A percentile compares a stretch with the other conserved stretches of the same genome.
Conservation (phyloP, 2,113 vertebrate species). For the Terrapene triunguis region DNA sequence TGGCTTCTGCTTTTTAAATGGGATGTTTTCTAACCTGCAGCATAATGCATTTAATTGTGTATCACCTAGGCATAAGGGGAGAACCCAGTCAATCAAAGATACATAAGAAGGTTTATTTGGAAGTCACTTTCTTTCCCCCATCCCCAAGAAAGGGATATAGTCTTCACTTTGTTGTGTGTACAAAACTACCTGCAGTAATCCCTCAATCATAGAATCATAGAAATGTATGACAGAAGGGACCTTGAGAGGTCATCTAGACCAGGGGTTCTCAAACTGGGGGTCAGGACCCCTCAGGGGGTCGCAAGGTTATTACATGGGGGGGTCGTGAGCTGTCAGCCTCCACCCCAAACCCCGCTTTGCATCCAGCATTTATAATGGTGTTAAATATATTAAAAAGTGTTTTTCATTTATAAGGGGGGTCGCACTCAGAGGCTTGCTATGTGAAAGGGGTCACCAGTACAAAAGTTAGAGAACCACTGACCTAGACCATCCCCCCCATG, state of each 20-base stretch:
- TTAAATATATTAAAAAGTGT: too few species aligned
- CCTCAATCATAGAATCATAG: not conserved
- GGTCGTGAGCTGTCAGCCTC: too few species aligned
- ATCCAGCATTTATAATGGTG: too few species aligned
- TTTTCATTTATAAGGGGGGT: too few species aligned
- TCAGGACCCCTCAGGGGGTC: too few species aligned
- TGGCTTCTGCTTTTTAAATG: conserved; percentile 41
- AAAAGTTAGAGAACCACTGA: too few species aligned
- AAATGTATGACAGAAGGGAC: not conserved
- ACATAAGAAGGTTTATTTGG: not conserved
- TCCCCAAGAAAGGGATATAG: not conserved
- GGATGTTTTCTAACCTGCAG: conserved; percentile 13
- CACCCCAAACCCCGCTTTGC: too few species aligned
- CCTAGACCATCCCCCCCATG: not conserved
- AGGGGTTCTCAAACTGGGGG: too few species aligned
- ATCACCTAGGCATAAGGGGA: not conserved
- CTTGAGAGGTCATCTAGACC: not conserved
- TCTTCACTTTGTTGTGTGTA: not conserved
- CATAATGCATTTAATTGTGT: conserved; percentile 7
- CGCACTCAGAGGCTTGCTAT: too few species aligned
- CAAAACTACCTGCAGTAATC: not conserved
- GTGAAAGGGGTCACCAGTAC: too few species aligned
- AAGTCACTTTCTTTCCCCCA: not conserved
- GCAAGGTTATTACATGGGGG: too few species aligned
- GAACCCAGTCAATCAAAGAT: not conserved